These are phyloP conservation scores for Acrocephalus scirpaceus DNA, from an alignment of 2,797 vertebrate species.

Conservation along the genomic window DNA sequence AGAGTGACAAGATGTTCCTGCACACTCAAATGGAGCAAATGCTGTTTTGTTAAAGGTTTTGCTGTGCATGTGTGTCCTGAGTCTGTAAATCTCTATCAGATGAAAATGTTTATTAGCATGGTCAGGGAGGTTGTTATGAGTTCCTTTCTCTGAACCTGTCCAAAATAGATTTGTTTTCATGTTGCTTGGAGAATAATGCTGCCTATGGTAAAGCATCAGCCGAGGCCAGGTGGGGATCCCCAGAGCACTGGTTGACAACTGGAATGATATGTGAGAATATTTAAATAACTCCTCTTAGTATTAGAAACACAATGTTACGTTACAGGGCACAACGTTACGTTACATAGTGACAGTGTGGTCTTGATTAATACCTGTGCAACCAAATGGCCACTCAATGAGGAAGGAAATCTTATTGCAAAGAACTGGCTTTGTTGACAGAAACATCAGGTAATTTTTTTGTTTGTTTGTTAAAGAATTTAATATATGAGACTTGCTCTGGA, in stretches of 20 bases:
- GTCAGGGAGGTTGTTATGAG: neutral
- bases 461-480: neutral
- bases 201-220: neutral
- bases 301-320: neutral
- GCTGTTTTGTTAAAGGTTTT: neutral
- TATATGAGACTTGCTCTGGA: neutral
- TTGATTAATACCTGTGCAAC: neutral
- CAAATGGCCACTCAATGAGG: neutral
- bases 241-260: neutral
- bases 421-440: neutral
- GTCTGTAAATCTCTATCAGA: neutral
- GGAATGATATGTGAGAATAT: rapidly evolving
- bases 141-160: neutral
- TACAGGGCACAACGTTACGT: neutral
- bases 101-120: neutral
- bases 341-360: neutral
- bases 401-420: neutral
- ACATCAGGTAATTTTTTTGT: neutral
- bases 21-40: neutral
- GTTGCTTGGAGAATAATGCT: neutral
- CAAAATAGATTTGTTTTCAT: neutral
- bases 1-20: neutral
- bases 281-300: neutral
- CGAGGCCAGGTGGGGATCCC: neutral
- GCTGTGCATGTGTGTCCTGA: neutral